Base-by-base conservation (phyloP, 1,140 invertebrate species). In the Adelges cooleyi region DNA sequence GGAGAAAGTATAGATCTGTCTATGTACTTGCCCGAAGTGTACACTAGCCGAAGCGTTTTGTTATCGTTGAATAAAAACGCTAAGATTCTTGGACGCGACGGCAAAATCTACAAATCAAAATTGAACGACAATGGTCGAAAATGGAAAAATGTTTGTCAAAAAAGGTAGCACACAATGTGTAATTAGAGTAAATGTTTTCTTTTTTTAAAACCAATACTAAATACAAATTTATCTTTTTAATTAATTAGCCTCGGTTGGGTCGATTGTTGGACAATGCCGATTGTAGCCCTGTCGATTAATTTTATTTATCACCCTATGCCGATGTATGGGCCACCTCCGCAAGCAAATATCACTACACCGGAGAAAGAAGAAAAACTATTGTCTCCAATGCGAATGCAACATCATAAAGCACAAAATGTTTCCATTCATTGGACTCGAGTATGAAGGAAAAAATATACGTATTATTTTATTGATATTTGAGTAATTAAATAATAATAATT, bases 241-340 rank as follows among this genome's bases (percentile, higher is more conserved):
- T n/a, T n/a, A n/a, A 38, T 67, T 59, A 84, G 81, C 72, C 78
- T 81, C 70, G 91, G 92, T 2, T 98, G 95, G 95, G 82, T 95
- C 1, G 92, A 95, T 72, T 96, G 93, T 73, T 95, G 92, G 92
- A 87, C 86, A 13, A 92, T 95, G 4, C 91, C 92, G 0, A 95
- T 95, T 66, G 86, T 94, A 20, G 90, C 91, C 3, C 77, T 97
- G 15, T 92, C 87, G 70, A 91, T 97, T 20, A 82, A 84, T 66
- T 97, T 95, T 74, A 85, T 82, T 1, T 97, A 95, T 74, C 92
- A 96, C 75, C 92, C 93, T 0, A 85, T 89, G 71, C 90, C 90
- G 5, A 87, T 89, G 1, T 72, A 91, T 20, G 89, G 89, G 1
- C 89, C 89, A 2, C 82, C 86, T 67, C 89, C 89, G 0, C 89